Evolutionary conservation across 30 jellyfish, hydroid and myxozoan species (phyloP), one percentile per base, ranked within the genome.

Genomic region (Sanderia malayensis): DNA sequence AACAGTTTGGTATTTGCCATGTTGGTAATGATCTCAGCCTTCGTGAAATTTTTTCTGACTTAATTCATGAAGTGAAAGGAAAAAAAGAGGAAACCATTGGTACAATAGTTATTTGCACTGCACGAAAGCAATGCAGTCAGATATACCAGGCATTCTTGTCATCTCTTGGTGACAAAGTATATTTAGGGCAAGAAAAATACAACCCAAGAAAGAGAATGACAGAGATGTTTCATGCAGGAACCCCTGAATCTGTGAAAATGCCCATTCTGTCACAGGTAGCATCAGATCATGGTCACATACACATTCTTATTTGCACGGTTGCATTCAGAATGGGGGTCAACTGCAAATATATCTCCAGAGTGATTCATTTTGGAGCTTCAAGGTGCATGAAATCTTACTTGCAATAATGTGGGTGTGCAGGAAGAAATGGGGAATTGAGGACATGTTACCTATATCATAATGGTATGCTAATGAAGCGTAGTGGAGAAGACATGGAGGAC

Each of bases 391-490:
- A n/a, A n/a, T n/a, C n/a, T n/a, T n/a, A n/a, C n/a, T n/a, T n/a
- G n/a, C n/a, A n/a, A n/a, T n/a, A n/a, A n/a, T n/a, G n/a, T n/a
- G n/a, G n/a, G n/a, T 58, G 76, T 25, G 76, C 76, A 25, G 76
- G 76, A 63, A 63, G 60, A 24, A 29, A 34, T 22, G 24, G 31
- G 25, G 76, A 63, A 58, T 21, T 22, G 31, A n/a, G n/a, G n/a
- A n/a, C n/a, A n/a, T n/a, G n/a, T n/a, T n/a, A n/a, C n/a, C n/a
- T n/a, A n/a, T n/a, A 25, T 1, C 15, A 63, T 24, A 63, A 63
- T 63, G 76, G 76, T 15, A 63, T 63, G 24, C 31, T 63, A 58
- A 31, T 63, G 46, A 63, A 63, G 47, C 76, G 32, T 17, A 25
- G 57, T 17, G 76, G 31, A 63, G n/a, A n/a, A n/a, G n/a, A n/a